Conservation (phyloP, 1,140 invertebrate genomes). For the Calephelis nemesis region DNA sequence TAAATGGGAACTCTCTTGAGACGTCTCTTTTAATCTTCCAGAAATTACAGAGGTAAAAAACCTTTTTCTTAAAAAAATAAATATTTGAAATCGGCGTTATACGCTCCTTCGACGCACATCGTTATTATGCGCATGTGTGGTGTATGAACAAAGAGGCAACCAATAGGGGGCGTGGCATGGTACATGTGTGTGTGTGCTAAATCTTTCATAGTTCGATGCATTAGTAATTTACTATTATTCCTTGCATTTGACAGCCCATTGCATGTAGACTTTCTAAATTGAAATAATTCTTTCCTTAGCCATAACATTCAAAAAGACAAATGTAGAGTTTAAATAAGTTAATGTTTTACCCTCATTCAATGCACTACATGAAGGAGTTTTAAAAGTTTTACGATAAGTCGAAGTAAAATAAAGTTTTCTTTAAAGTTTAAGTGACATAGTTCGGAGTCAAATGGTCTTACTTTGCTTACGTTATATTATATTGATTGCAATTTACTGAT, state of each 20-base stretch:
- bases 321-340: background rate
- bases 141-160: constrained; percentile 56
- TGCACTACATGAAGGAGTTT: background rate
- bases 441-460: no score
- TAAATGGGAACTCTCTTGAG: constrained; percentile 33
- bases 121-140: constrained; percentile 54
- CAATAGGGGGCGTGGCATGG: constrained; percentile 46
- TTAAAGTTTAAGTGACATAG: no score
- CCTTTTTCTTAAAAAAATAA: constrained; percentile 5
- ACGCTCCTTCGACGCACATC: constrained; percentile 45
- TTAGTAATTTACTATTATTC: constrained; percentile 75
- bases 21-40: constrained; percentile 18
- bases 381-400: background rate
- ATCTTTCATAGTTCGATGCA: constrained; percentile 76
- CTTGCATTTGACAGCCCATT: constrained; percentile 59
- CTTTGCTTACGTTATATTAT: no score
- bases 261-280: constrained; percentile 14
- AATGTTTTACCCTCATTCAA: background rate
- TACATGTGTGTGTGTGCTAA: constrained; percentile 57
- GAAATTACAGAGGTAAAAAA: constrained; percentile 55
- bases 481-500: no score
- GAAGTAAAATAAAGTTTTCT: no score
- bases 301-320: background rate
- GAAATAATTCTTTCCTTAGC: constrained; percentile 3
- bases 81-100: constrained; percentile 13